Conservation (phyloP, 2,797 vertebrate species). For the Nyctalus aviator region DNA sequence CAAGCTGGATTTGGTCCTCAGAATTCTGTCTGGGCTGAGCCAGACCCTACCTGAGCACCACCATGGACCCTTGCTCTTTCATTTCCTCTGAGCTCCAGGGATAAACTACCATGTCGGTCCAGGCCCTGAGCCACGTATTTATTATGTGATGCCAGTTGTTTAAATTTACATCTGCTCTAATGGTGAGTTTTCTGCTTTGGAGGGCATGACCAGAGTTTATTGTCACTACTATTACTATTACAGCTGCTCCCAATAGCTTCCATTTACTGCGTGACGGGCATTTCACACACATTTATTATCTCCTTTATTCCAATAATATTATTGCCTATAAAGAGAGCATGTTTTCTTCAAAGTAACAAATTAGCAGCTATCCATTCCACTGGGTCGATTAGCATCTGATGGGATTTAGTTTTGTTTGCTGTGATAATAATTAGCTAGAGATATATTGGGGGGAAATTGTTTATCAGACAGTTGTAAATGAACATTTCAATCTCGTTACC, state of each 20-base stretch:
- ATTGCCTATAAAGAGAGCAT: slow-evolving; percentile 22
- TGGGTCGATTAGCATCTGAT: background rate
- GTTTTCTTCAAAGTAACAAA: slow-evolving; percentile 32
- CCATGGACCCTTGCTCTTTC: background rate
- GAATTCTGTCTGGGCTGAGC: background rate
- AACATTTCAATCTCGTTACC: background rate
- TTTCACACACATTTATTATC: slow-evolving; percentile 23
- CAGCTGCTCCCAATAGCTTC: background rate
- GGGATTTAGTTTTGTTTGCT: slow-evolving; percentile 48
- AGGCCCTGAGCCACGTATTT: background rate
- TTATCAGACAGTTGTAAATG: slow-evolving; percentile 28
- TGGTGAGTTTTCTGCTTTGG: background rate
- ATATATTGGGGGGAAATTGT: background rate
- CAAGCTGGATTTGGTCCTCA: background rate
- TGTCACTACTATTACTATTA: background rate
- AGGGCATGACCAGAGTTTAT: background rate
- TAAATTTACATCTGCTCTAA: slow-evolving; percentile 18
- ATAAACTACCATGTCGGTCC: background rate
- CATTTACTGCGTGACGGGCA: background rate
- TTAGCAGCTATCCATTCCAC: background rate
- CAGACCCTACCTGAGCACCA: background rate
- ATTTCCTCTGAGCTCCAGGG: background rate
- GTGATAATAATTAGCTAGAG: slow-evolving; percentile 37
- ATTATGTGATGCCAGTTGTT: background rate
- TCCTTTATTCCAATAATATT: slow-evolving; percentile 31